Conservation (phyloP, 2,797 vertebrate species). For the Scarus forsteni region DNA sequence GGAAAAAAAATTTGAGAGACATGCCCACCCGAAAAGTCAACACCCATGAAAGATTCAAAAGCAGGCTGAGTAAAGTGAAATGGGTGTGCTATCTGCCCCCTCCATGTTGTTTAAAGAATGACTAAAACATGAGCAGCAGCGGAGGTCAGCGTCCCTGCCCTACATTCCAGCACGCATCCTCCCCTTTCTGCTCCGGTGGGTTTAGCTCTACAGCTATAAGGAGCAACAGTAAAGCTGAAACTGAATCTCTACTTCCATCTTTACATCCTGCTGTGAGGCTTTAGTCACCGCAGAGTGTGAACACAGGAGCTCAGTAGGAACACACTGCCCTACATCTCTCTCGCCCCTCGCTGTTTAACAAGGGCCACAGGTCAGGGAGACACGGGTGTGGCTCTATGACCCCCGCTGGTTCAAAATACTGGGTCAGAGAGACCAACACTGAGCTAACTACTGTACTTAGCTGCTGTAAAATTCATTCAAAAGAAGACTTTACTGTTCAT, state of each 20-base stretch:
- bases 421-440: neutral
- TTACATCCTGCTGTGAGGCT: slow-evolving; percentile 18
- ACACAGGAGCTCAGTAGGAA: slow-evolving; percentile 14
- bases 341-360: slow-evolving; percentile 9
- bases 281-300: slow-evolving; percentile 1
- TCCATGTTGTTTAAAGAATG: neutral
- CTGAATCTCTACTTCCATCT: slow-evolving; percentile 17
- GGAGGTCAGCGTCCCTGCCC: neutral
- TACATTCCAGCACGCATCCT: slow-evolving; percentile 1
- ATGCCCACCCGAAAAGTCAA: neutral
- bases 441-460: neutral
- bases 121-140: slow-evolving; percentile 35
- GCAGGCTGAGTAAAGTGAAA: neutral
- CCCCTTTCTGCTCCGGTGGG: slow-evolving; percentile 1
- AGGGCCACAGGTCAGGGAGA: slow-evolving; percentile 22
- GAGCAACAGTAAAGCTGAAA: neutral
- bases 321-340: slow-evolving; percentile 12
- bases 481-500: too few species aligned
- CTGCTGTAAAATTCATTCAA: neutral
- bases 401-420: neutral
- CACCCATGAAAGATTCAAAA: slow-evolving; percentile 9
- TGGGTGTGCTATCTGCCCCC: neutral
- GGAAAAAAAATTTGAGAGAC: neutral
- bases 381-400: slow-evolving; percentile 2
- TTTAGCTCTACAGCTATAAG: slow-evolving; percentile 20